A percentile compares a stretch with the other conserved stretches of the same genome.
These are phyloP conservation scores for Thysanoteuthis rhombus DNA, from an alignment of 2,888 invertebrate genomes.

Conservation along the genomic window DNA sequence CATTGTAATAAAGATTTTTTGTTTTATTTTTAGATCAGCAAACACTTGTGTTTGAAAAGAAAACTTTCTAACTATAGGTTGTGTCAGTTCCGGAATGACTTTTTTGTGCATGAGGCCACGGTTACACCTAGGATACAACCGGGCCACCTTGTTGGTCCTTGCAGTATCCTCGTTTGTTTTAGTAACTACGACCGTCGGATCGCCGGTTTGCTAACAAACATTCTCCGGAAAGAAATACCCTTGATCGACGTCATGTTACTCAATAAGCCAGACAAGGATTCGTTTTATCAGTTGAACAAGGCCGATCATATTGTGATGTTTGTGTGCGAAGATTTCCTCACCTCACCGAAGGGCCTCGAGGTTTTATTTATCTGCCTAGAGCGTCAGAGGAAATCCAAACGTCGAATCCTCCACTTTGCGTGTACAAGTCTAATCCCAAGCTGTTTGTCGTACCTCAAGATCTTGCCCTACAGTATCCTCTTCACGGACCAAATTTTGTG, in stretches of 20 bases:
- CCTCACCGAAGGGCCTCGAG: constrained; percentile 50
- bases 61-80: background rate
- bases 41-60: background rate
- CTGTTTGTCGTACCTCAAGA: constrained; percentile 43
- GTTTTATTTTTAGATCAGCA: background rate
- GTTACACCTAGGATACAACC: background rate
- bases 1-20: too few relatives aligned
- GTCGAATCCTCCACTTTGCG: constrained; percentile 48
- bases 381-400: constrained; percentile 46
- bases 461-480: constrained; percentile 43
- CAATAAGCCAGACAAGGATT: constrained; percentile 37
- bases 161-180: constrained; percentile 38
- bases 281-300: constrained; percentile 46
- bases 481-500: background rate
- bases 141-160: background rate
- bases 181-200: constrained; percentile 36
- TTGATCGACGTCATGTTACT: constrained; percentile 41
- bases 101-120: background rate
- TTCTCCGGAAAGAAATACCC: constrained; percentile 32
- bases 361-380: constrained; percentile 56
- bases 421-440: constrained; percentile 35
- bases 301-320: constrained; percentile 55
- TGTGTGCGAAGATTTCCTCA: constrained; percentile 53
- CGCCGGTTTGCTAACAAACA: constrained; percentile 37
- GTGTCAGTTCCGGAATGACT: background rate